A percentile compares a stretch with the other conserved stretches of the same genome.
Evolutionary conservation across 2,113 vertebrate genomes (phyloP).

Genomic region (Dasypus novemcinctus): DNA sequence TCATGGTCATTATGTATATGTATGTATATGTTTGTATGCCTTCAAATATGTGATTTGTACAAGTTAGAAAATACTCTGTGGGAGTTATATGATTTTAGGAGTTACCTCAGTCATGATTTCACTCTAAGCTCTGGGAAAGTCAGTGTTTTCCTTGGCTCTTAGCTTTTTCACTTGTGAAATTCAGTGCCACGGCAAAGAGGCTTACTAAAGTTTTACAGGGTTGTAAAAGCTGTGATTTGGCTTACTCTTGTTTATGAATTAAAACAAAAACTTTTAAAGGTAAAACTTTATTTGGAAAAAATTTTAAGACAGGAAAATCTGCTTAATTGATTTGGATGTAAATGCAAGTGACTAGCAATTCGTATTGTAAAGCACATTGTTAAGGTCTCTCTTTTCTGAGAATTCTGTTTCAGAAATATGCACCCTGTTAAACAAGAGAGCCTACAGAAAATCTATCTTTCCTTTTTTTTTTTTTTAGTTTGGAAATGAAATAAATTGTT

Average conservation of each 20-base stretch:
- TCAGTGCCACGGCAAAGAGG: slow-evolving; percentile 11
- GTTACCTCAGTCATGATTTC: not conserved
- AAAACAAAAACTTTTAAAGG: slow-evolving; percentile 6
- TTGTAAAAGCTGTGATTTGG: not conserved
- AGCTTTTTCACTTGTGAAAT: slow-evolving; percentile 41
- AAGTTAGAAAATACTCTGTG: not conserved
- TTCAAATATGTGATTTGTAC: slow-evolving; percentile 13
- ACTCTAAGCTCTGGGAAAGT: not conserved
- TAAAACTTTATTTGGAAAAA: slow-evolving; percentile 36
- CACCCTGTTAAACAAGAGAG: not conserved
- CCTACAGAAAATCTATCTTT: not conserved
- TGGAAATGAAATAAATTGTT: slow-evolving; percentile 28
- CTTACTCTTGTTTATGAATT: not conserved
- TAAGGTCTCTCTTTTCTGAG: slow-evolving; percentile 32
- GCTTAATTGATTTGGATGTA: slow-evolving; percentile 19
- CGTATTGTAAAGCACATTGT: not conserved
- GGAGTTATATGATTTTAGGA: not conserved
- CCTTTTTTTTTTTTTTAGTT: not conserved
- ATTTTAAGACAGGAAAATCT: not conserved
- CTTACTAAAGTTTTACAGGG: not conserved
- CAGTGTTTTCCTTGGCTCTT: not conserved
- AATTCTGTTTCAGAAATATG: slow-evolving; percentile 16
- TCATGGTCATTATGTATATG: slow-evolving; percentile 26
- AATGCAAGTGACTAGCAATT: slow-evolving; percentile 10
- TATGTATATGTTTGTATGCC: not conserved